phyloP scores from a whole-genome alignment of 1,140 invertebrate species.

The Trachymyrmex septentrionalis region DNA sequence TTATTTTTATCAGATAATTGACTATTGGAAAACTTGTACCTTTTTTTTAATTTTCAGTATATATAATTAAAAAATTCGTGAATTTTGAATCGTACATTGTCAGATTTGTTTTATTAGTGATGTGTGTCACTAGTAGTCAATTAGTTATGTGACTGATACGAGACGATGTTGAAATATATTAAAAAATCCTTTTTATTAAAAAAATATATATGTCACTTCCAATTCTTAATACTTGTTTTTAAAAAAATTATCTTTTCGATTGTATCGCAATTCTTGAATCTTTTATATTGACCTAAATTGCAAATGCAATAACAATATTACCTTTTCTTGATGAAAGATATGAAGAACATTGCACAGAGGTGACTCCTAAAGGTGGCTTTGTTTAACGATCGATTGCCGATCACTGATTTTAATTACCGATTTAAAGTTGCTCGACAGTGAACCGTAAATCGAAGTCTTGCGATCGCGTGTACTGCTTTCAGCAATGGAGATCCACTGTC shows the following conservation, averaged over 20 bases:
- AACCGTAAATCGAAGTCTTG: constrained; percentile 38
- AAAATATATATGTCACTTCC: neutral
- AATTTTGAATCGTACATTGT: neutral
- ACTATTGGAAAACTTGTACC: neutral
- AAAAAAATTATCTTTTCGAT: neutral
- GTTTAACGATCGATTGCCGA: neutral
- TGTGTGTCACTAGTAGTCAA: neutral
- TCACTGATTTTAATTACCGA: constrained; percentile 43
- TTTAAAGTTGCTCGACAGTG: neutral
- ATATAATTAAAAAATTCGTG: neutral
- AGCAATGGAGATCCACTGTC: constrained; percentile 25
- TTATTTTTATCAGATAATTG: neutral
- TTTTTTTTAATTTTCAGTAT: neutral
- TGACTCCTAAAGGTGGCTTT: neutral
- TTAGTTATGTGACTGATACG: neutral
- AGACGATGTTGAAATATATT: neutral
- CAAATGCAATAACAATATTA: neutral
- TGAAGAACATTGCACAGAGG: no score
- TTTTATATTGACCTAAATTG: constrained; percentile 10
- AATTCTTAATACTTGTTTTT: neutral
- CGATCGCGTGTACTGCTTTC: constrained; percentile 29
- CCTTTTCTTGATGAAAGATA: neutral
- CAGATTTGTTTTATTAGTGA: neutral
- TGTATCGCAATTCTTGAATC: no score
- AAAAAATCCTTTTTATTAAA: neutral